Percentiles rank a stretch among this genome's conserved stretches.
These are phyloP conservation scores for Lasioglossum baleicum DNA, from an alignment of 1,140 invertebrate genomes.

Conservation along the genomic window DNA sequence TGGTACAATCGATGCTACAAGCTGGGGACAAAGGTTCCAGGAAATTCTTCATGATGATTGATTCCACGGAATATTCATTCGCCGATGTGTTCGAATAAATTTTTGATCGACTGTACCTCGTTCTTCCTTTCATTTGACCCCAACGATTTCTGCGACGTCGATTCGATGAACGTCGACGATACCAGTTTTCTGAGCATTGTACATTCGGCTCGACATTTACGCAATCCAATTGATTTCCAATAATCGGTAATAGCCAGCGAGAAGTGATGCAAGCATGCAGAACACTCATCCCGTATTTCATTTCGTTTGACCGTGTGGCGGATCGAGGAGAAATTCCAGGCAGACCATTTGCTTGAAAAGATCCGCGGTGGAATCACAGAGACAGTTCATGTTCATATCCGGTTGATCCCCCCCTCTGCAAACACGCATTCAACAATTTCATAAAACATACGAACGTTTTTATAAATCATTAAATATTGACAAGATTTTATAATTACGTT, in stretches of 20 bases:
- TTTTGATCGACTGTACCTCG: not conserved
- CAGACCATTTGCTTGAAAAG: not conserved
- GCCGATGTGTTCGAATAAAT: too few relatives aligned
- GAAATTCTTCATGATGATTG: too few relatives aligned
- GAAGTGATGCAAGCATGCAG: conserved; percentile 27
- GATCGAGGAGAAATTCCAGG: conserved; percentile 44
- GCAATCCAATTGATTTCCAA: conserved; percentile 63
- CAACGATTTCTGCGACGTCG: not conserved
- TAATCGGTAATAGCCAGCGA: conserved; percentile 43
- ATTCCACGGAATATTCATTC: too few relatives aligned
- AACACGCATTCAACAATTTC: not conserved
- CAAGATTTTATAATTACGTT: too few relatives aligned
- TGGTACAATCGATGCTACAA: too few relatives aligned
- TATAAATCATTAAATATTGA: too few relatives aligned
- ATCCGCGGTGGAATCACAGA: conserved; percentile 27
- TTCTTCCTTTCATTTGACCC: not conserved
- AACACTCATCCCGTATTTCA: conserved; percentile 68
- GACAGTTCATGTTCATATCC: conserved; percentile 31
- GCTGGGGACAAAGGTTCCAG: too few relatives aligned
- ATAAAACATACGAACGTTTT: too few relatives aligned
- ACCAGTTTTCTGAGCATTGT: conserved; percentile 22
- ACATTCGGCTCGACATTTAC: conserved; percentile 54
- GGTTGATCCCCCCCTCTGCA: conserved; percentile 8
- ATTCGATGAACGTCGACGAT: not conserved
- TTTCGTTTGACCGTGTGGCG: conserved; percentile 59